A percentile compares a stretch with the other conserved stretches of the same genome.
Conservation (phyloP, 1,140 invertebrate genomes). For the Tachypleus tridentatus region DNA sequence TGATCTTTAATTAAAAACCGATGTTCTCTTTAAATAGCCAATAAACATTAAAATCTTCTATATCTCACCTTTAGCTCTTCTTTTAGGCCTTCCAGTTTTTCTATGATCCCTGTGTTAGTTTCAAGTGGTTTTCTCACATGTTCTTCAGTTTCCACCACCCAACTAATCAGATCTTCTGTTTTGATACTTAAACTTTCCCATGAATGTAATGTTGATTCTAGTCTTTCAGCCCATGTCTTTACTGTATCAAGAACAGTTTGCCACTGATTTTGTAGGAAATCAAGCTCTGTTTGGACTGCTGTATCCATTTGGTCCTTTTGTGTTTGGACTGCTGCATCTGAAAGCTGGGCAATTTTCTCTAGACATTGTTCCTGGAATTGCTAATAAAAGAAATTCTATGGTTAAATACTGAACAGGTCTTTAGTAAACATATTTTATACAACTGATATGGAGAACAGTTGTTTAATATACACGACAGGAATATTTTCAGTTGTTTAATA, state of each 20-base stretch:
- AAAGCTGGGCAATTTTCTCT: slow-evolving; percentile 42
- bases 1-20: too few species aligned
- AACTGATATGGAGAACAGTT: too few species aligned
- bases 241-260: slow-evolving; percentile 11
- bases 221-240: slow-evolving; percentile 30
- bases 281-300: slow-evolving; percentile 12
- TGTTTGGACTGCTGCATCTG: slow-evolving; percentile 8
- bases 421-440: too few species aligned
- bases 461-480: too few species aligned
- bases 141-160: slow-evolving; percentile 24
- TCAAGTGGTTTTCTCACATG: slow-evolving; percentile 11
- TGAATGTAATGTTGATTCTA: slow-evolving; percentile 60
- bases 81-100: slow-evolving; percentile 28
- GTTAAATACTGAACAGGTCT: too few species aligned
- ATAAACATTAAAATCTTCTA: too few species aligned
- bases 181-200: slow-evolving; percentile 58
- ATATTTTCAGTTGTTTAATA: too few species aligned
- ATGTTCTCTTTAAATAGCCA: too few species aligned
- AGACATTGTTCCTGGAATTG: slow-evolving; percentile 58
- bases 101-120: slow-evolving; percentile 9
- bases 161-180: slow-evolving; percentile 29
- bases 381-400: slow-evolving; percentile 17
- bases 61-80: slow-evolving; percentile 24
- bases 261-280: slow-evolving; percentile 14
- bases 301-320: slow-evolving; percentile 3